Evolutionary conservation across 1,140 invertebrate genomes (phyloP).

Genomic region (Diabrotica virgifera): DNA sequence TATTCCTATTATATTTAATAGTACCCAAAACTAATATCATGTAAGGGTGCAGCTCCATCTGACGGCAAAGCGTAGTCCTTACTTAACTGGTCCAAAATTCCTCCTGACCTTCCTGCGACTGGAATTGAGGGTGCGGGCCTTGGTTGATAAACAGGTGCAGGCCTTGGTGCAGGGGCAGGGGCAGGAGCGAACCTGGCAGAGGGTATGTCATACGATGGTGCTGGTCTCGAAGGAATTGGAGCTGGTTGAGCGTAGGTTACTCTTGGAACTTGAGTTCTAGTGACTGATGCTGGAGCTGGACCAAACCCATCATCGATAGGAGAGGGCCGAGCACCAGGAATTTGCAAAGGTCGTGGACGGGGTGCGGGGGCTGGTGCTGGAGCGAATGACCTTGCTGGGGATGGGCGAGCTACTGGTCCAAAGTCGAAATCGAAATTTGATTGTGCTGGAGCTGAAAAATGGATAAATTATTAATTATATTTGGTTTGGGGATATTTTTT

Average conservation of each 20-base stretch:
- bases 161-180: conserved; percentile 36
- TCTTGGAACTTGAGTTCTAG: conserved; percentile 19
- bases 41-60: conserved; percentile 60
- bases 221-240: conserved; percentile 1
- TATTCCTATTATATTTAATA: conserved; percentile 31
- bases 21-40: conserved; percentile 75
- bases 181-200: conserved; percentile 27
- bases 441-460: conserved; percentile 17
- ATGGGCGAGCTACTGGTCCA: conserved; percentile 20
- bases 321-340: conserved; percentile 39
- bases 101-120: conserved; percentile 34
- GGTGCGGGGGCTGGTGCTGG: conserved; percentile 37
- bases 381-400: conserved; percentile 36
- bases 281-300: conserved; percentile 26
- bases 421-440: conserved; percentile 35
- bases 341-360: conserved; percentile 42
- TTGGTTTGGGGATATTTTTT: too few species aligned
- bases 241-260: conserved; percentile 17
- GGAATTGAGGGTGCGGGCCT: conserved; percentile 8
- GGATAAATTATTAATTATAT: neutral
- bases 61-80: conserved; percentile 74
- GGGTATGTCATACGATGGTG: neutral
- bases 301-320: conserved; percentile 21
- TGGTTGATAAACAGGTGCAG: conserved; percentile 8
- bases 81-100: conserved; percentile 73